Conservation (phyloP, 2,888 invertebrate genomes). For the Rhamnusium bicolor region DNA sequence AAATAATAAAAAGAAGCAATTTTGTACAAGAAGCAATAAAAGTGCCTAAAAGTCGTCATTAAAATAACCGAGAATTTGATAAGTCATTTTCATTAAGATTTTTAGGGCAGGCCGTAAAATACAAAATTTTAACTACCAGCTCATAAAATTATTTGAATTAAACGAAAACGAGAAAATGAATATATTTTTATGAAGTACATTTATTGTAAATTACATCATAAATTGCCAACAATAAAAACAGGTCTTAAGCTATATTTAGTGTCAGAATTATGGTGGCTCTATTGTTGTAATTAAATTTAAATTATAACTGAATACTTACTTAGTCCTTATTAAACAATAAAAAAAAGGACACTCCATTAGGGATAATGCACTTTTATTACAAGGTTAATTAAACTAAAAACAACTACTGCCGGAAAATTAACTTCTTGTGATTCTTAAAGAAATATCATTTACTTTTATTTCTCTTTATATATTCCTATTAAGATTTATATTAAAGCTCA, state of each 20-base stretch:
- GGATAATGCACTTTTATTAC: constrained; percentile 25
- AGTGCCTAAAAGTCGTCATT: constrained; percentile 5
- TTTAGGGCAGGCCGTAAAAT: constrained; percentile 13
- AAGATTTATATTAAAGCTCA: constrained; percentile 10
- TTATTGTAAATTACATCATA: constrained; percentile 22
- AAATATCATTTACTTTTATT: constrained; percentile 5
- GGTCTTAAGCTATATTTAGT: not conserved
- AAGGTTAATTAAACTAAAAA: constrained; percentile 20
- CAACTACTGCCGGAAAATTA: constrained; percentile 4
- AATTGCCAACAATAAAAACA: not conserved
- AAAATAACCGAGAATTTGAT: constrained; percentile 33
- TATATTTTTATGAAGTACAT: constrained; percentile 19
- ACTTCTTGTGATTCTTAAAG: not conserved
- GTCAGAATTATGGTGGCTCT: not conserved
- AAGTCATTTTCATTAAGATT: constrained; percentile 29
- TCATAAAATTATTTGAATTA: constrained; percentile 27
- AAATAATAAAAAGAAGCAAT: constrained; percentile 28
- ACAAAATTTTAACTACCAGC: constrained; percentile 18
- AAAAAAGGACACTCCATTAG: constrained; percentile 8
- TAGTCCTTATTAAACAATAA: constrained; percentile 16
- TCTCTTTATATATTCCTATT: constrained; percentile 11
- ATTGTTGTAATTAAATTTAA: not conserved
- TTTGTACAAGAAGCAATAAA: constrained; percentile 29
- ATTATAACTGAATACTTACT: not conserved
- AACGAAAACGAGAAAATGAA: constrained; percentile 26